Conservation (phyloP, 23 tunicate genomes). For the Styela plicata region DNA sequence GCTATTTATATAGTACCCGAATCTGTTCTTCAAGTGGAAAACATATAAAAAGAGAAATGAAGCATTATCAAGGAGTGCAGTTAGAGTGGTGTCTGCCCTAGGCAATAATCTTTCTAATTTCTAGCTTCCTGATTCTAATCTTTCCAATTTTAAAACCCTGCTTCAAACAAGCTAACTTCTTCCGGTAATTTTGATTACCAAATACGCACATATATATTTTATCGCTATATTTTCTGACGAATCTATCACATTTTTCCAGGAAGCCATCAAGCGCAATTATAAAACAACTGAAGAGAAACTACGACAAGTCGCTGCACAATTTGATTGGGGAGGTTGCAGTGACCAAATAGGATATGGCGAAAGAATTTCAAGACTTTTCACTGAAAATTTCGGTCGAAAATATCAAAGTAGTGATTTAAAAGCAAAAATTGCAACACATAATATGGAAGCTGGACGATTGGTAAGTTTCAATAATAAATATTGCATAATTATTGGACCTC, state of each 20-base stretch:
- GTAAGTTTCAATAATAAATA: no score
- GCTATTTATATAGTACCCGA: no score
- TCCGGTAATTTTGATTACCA: no score
- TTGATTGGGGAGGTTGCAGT: constrained; percentile 67
- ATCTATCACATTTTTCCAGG: constrained; percentile 33
- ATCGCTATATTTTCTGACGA: not conserved
- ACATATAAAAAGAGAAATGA: no score
- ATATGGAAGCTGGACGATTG: constrained; percentile 56
- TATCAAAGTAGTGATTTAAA: constrained; percentile 11
- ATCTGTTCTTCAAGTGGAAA: no score
- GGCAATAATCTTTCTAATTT: no score
- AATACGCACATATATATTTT: not conserved
- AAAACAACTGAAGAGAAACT: constrained; percentile 37
- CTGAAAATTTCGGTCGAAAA: constrained; percentile 11
- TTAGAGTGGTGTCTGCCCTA: no score
- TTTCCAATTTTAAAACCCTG: no score
- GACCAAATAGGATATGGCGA: constrained; percentile 60
- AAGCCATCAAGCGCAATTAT: constrained; percentile 42
- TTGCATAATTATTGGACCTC: no score
- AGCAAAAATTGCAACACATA: constrained; percentile 37
- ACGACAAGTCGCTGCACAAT: constrained; percentile 33
- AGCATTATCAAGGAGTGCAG: no score
- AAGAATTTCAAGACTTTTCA: constrained; percentile 37
- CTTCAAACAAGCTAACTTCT: not conserved
- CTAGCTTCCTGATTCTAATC: no score